Evolutionary conservation across 2,888 invertebrate species (phyloP).

Genomic region (Eurytoma californica): DNA sequence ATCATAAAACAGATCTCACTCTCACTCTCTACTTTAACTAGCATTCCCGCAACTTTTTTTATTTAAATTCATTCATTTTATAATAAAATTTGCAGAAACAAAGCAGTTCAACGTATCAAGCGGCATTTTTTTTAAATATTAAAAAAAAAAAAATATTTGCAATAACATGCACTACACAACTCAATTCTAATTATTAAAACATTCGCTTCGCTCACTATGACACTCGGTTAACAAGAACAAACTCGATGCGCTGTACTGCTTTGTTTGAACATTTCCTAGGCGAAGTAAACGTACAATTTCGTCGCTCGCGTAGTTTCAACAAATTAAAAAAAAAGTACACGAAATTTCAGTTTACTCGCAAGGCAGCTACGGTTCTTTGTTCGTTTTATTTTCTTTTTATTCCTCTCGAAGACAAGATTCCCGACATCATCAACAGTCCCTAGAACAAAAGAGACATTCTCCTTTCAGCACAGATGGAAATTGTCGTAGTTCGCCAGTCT

Average conservation of each 20-base stretch:
- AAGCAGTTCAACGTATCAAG: constrained; percentile 56
- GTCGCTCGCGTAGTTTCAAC: constrained; percentile 22
- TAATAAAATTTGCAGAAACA: constrained; percentile 45
- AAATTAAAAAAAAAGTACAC: constrained; percentile 38
- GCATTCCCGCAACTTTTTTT: constrained; percentile 41
- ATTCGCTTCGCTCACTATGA: constrained; percentile 23
- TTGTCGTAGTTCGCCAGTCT: constrained; percentile 42
- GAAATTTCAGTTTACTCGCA: constrained; percentile 48
- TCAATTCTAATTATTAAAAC: constrained; percentile 29
- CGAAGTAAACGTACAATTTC: constrained; percentile 34
- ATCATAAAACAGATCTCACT: constrained; percentile 56
- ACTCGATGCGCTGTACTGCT: constrained; percentile 50
- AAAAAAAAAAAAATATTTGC: constrained; percentile 10
- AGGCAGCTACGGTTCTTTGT: constrained; percentile 55
- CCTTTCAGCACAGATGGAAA: constrained; percentile 40
- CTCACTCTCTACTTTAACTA: constrained; percentile 50
- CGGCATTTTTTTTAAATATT: constrained; percentile 2
- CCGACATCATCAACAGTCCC: constrained; percentile 22
- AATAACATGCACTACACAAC: constrained; percentile 20
- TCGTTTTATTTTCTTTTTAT: constrained; percentile 36
- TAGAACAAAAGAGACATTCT: constrained; percentile 36
- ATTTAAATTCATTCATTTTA: constrained; percentile 45
- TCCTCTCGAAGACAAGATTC: constrained; percentile 28
- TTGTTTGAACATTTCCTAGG: constrained; percentile 41
- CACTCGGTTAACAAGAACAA: constrained; percentile 37